A percentile compares a stretch with the other conserved stretches of the same genome.
Conservation (phyloP, 2,888 invertebrate species). For the Abrostola triplasia region DNA sequence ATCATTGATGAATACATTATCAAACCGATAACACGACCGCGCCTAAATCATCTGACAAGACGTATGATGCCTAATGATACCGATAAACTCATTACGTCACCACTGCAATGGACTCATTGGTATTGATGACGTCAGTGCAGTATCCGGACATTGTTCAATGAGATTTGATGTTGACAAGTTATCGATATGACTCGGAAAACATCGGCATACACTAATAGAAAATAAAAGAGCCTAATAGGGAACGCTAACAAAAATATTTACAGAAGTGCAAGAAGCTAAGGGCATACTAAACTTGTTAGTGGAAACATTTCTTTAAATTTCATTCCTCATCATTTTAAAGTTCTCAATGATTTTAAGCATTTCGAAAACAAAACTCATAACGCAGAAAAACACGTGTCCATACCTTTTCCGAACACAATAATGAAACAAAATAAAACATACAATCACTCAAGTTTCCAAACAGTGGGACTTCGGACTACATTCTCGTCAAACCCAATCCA, state of each 20-base stretch:
- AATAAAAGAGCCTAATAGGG: too few species aligned
- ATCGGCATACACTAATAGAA: too few species aligned
- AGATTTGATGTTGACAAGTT: background rate
- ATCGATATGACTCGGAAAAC: background rate
- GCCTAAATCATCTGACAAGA: conserved; percentile 9
- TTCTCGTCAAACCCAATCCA: conserved; percentile 69
- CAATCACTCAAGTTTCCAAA: conserved; percentile 19
- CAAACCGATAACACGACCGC: conserved; percentile 1
- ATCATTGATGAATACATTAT: conserved; percentile 7
- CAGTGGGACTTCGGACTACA: conserved; percentile 38
- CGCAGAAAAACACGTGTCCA: background rate
- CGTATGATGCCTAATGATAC: conserved; percentile 4
- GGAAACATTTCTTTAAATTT: too few species aligned
- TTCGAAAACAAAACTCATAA: background rate
- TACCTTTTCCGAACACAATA: conserved; percentile 1
- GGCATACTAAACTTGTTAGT: too few species aligned
- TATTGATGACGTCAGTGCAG: background rate
- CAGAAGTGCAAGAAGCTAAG: too few species aligned
- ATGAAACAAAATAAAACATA: conserved; percentile 20
- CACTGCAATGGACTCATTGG: background rate
- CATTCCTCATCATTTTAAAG: background rate
- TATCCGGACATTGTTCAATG: conserved; percentile 2
- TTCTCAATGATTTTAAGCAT: background rate
- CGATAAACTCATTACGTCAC: conserved; percentile 3
- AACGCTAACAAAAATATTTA: too few species aligned